phyloP scores from a whole-genome alignment of 2,797 vertebrate genomes.

The Leptoclinus maculatus region DNA sequence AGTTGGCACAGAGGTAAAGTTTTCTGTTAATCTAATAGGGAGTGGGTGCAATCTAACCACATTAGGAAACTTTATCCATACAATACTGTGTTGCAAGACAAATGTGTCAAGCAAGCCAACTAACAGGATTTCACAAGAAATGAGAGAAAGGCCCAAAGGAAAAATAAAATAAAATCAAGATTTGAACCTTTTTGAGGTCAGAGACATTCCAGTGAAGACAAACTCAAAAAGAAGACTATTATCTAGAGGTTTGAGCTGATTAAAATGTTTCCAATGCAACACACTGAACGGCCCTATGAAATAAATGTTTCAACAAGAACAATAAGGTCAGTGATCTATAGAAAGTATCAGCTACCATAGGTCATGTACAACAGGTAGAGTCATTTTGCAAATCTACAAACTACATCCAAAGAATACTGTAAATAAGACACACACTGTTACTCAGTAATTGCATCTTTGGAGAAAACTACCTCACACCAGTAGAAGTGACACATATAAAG shows the following conservation, averaged over 20 bases:
- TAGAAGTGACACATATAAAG: background rate
- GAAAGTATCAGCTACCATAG: slow-evolving; percentile 26
- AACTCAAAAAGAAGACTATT: slow-evolving; percentile 17
- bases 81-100: slow-evolving; percentile 72
- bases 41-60: slow-evolving; percentile 63
- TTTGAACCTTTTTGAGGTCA: slow-evolving; percentile 37
- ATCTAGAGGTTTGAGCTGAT: slow-evolving; percentile 29
- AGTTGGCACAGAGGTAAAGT: slow-evolving; percentile 56
- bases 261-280: slow-evolving; percentile 16
- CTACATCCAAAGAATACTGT: slow-evolving; percentile 13
- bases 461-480: slow-evolving; percentile 9
- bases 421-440: slow-evolving; percentile 14
- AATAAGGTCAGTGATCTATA: slow-evolving; percentile 52
- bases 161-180: slow-evolving; percentile 37
- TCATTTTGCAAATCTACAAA: slow-evolving; percentile 15
- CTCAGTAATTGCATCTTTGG: slow-evolving; percentile 17
- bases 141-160: slow-evolving; percentile 24
- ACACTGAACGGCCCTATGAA: slow-evolving; percentile 19
- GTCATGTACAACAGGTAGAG: slow-evolving; percentile 19
- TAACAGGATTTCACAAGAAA: slow-evolving; percentile 74
- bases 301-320: slow-evolving; percentile 40
- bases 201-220: slow-evolving; percentile 40
- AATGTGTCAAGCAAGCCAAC: slow-evolving; percentile 68
- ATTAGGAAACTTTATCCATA: slow-evolving; percentile 75
- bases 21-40: slow-evolving; percentile 63